Conservation (phyloP, 2,113 vertebrate species). For the Ivindomyrus marchei region DNA sequence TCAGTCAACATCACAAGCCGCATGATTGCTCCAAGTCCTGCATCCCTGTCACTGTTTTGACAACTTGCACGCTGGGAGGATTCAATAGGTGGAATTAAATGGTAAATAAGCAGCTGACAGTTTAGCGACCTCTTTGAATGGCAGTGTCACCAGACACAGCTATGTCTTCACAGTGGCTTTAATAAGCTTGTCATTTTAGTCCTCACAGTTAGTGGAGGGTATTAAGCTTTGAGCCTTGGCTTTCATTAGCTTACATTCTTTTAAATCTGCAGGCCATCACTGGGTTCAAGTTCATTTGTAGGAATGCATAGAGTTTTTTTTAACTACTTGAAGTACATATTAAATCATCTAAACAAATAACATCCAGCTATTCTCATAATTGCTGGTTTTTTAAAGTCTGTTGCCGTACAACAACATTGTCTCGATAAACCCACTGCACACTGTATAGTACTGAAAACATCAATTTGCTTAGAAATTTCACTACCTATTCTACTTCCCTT, state of each 20-base stretch:
- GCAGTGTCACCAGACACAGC: not conserved
- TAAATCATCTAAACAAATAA: not conserved
- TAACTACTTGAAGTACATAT: not conserved
- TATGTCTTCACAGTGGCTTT: not conserved
- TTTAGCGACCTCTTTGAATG: not conserved
- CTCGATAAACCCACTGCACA: not conserved
- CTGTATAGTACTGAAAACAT: not conserved
- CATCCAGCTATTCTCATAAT: not conserved
- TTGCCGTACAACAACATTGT: not conserved
- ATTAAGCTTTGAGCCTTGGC: not conserved
- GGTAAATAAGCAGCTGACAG: not conserved
- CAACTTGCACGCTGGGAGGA: not conserved
- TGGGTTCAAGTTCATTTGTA: not conserved
- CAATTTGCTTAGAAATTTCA: not conserved
- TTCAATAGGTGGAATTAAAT: not conserved
- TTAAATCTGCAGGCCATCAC: not conserved
- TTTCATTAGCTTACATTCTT: not conserved
- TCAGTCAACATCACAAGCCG: not conserved
- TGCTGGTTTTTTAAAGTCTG: not conserved
- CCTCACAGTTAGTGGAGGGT: not conserved
- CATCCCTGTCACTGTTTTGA: not conserved
- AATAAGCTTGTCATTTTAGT: constrained; percentile 10
- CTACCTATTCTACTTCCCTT: not conserved
- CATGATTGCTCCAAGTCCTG: not conserved
- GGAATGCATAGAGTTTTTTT: not conserved